phyloP scores from a whole-genome alignment of 2,888 invertebrate genomes.

The Tuta absoluta region DNA sequence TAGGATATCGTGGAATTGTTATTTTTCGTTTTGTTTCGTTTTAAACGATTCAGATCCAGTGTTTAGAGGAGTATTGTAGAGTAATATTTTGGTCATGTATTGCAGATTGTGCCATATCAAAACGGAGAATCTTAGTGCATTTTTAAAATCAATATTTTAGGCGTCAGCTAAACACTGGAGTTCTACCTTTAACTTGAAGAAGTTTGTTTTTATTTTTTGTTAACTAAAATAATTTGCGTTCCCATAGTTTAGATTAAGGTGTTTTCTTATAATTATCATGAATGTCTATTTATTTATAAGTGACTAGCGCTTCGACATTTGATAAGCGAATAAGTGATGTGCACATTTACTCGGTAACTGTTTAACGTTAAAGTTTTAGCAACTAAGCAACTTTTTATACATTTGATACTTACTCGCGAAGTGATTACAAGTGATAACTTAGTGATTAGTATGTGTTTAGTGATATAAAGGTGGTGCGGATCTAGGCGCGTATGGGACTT shows the following conservation, averaged over 20 bases:
- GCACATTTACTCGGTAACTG: slow-evolving; percentile 73
- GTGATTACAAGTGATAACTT: slow-evolving; percentile 79
- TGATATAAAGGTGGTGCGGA: slow-evolving; percentile 75
- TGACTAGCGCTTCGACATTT: slow-evolving; percentile 66
- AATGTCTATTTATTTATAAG: slow-evolving; percentile 77
- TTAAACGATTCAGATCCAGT: slow-evolving; percentile 50
- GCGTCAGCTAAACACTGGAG: slow-evolving; percentile 63
- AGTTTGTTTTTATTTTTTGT: slow-evolving; percentile 43
- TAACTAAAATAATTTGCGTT: slow-evolving; percentile 54
- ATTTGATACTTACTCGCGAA: slow-evolving; percentile 80
- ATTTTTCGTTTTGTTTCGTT: slow-evolving; percentile 52
- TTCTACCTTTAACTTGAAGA: slow-evolving; percentile 35
- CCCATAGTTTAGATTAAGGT: slow-evolving; percentile 66
- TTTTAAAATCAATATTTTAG: slow-evolving; percentile 35
- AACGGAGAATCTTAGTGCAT: slow-evolving; percentile 45
- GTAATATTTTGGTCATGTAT: slow-evolving; percentile 22
- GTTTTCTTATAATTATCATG: slow-evolving; percentile 70
- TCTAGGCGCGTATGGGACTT: slow-evolving; percentile 50
- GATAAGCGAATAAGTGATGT: slow-evolving; percentile 68
- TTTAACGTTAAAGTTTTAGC: slow-evolving; percentile 69
- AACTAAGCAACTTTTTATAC: slow-evolving; percentile 68
- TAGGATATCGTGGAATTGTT: slow-evolving; percentile 54
- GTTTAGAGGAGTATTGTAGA: slow-evolving; percentile 52
- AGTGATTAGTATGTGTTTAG: slow-evolving; percentile 71
- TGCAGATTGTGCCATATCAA: slow-evolving; percentile 70